phyloP scores from a whole-genome alignment of 2,113 vertebrate species.

The Alouatta palliata region DNA sequence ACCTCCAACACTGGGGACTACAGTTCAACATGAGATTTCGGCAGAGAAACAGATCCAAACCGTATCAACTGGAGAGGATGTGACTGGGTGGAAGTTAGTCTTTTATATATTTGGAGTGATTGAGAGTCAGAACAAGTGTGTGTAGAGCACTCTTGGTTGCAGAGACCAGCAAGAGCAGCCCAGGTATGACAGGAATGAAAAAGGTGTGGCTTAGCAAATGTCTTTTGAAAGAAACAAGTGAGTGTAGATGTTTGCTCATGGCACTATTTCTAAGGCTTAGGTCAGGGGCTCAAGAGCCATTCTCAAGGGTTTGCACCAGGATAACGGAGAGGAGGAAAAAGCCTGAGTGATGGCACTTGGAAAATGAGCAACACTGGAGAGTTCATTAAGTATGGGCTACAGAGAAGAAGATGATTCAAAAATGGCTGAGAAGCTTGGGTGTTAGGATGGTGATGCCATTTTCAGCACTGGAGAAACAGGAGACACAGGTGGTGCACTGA shows the following conservation, averaged over 20 bases:
- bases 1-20: too few relatives aligned
- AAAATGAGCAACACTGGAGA: not conserved
- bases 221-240: not conserved
- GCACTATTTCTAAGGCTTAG: not conserved
- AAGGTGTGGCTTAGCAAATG: not conserved
- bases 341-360: not conserved
- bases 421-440: not conserved
- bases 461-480: not conserved
- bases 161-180: not conserved
- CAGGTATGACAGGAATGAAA: rapidly evolving
- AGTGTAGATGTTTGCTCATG: not conserved
- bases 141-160: not conserved
- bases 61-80: too few relatives aligned
- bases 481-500: rapidly evolving
- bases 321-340: not conserved
- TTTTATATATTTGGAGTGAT: not conserved
- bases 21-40: too few relatives aligned
- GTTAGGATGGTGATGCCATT: too few relatives aligned
- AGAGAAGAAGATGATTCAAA: not conserved
- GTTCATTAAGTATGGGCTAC: rapidly evolving
- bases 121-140: not conserved
- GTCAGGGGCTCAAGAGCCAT: not conserved
- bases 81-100: not conserved
- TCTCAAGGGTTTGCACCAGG: not conserved
- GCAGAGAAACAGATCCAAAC: too few relatives aligned